phyloP scores from a whole-genome alignment of 2,888 invertebrate species.

The Dromius quadrimaculatus region DNA sequence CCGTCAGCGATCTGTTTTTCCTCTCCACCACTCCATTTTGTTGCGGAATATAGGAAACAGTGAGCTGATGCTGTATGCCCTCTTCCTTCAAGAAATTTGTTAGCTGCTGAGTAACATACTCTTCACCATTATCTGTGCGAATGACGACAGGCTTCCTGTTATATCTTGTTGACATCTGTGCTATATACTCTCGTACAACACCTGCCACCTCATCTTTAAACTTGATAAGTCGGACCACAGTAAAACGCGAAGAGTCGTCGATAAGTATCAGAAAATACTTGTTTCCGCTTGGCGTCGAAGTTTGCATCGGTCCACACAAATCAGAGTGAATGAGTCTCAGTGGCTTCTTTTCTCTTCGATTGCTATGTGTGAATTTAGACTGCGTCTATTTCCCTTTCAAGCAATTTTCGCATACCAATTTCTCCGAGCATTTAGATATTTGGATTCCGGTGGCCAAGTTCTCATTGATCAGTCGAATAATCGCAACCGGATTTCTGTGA shows the following conservation, averaged over 20 bases:
- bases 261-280: constrained; percentile 58
- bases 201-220: background rate
- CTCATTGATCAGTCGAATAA: background rate
- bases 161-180: background rate
- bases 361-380: constrained; percentile 54
- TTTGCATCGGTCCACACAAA: constrained; percentile 59
- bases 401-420: constrained; percentile 55
- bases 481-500: background rate
- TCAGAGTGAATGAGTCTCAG: constrained; percentile 58
- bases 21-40: constrained; percentile 6
- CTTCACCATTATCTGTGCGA: background rate
- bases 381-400: constrained; percentile 57
- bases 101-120: background rate
- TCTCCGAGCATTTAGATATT: background rate
- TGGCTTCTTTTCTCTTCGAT: constrained; percentile 47
- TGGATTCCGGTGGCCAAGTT: constrained; percentile 5
- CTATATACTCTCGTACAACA: no score
- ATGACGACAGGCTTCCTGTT: background rate
- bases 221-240: background rate
- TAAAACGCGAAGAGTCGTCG: constrained; percentile 57
- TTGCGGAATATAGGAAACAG: constrained; percentile 11
- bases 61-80: constrained; percentile 17
- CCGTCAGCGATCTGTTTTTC: background rate
- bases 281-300: constrained; percentile 55
- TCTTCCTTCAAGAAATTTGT: constrained; percentile 4